phyloP scores from a whole-genome alignment of 64 coral and sea anemone species.

The Dendronephthya gigantea region DNA sequence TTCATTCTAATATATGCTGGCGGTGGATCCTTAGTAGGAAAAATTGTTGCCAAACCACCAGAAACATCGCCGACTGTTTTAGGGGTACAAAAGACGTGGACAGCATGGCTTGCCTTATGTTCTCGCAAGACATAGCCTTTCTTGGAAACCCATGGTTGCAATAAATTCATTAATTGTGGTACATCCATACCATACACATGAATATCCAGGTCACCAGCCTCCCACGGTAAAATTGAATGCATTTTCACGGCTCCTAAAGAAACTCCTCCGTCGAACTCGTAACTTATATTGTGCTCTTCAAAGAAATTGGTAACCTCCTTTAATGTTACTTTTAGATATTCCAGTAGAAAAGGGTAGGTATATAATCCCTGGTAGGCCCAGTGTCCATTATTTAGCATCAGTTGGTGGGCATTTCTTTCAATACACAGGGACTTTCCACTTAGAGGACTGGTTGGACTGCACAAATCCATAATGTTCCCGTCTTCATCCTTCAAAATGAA shows the following conservation, averaged over 20 bases:
- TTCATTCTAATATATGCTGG: not conserved
- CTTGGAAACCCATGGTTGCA: not conserved
- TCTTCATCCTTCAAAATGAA: not conserved
- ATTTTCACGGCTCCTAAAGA: not conserved
- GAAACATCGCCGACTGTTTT: not conserved
- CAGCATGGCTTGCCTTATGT: not conserved
- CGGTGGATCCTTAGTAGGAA: not conserved
- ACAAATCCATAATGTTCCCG: not conserved
- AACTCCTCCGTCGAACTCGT: not conserved
- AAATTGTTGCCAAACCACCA: not conserved
- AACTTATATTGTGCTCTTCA: not conserved
- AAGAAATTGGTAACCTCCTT: not conserved
- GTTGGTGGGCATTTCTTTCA: not conserved
- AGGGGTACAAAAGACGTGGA: not conserved
- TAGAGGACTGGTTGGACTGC: not conserved
- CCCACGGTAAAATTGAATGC: conserved; percentile 1
- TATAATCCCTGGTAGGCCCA: not conserved
- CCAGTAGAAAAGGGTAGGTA: not conserved
- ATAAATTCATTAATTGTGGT: not conserved
- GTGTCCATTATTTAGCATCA: not conserved
- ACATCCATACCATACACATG: not conserved
- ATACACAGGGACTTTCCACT: not conserved
- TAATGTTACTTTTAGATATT: not conserved
- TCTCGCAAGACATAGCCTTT: not conserved
- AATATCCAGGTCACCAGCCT: not conserved